Percentiles rank a stretch among this genome's conserved stretches.
Conservation (phyloP, 2,113 vertebrate genomes). For the Numida meleagris region DNA sequence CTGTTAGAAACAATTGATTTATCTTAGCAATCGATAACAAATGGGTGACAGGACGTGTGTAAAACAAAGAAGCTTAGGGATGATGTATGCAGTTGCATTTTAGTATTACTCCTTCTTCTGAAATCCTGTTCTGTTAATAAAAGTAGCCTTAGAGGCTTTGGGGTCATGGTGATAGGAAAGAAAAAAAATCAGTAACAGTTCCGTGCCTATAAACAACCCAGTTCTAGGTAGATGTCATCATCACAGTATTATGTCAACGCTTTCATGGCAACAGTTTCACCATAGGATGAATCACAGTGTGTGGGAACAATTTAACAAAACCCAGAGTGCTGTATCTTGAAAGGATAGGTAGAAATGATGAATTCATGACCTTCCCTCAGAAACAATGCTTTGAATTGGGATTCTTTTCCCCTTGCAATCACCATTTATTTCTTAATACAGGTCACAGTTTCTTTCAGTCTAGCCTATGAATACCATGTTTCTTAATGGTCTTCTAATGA, state of each 20-base stretch:
- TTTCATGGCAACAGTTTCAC: not conserved
- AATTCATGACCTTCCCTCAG: not conserved
- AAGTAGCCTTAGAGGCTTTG: rapidly evolving
- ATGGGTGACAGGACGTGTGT: not conserved
- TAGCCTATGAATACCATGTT: not conserved
- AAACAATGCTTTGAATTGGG: not conserved
- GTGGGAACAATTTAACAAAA: not conserved
- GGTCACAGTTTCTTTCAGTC: not conserved
- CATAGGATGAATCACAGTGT: not conserved
- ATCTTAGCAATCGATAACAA: not conserved
- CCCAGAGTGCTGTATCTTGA: too few relatives aligned
- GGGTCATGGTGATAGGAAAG: not conserved
- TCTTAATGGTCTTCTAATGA: not conserved
- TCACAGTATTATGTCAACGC: not conserved
- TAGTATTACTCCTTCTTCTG: rapidly evolving
- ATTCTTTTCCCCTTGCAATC: not conserved
- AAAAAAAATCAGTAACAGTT: not conserved
- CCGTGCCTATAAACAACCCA: not conserved
- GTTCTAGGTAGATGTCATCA: not conserved
- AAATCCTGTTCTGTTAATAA: not conserved
- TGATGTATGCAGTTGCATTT: rapidly evolving
- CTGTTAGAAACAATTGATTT: conserved; percentile 11
- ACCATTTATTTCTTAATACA: not conserved
- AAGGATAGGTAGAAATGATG: not conserved
- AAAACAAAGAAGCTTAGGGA: not conserved